Conservation (phyloP, 1,140 invertebrate genomes). For the Pogonomyrmex barbatus region DNA sequence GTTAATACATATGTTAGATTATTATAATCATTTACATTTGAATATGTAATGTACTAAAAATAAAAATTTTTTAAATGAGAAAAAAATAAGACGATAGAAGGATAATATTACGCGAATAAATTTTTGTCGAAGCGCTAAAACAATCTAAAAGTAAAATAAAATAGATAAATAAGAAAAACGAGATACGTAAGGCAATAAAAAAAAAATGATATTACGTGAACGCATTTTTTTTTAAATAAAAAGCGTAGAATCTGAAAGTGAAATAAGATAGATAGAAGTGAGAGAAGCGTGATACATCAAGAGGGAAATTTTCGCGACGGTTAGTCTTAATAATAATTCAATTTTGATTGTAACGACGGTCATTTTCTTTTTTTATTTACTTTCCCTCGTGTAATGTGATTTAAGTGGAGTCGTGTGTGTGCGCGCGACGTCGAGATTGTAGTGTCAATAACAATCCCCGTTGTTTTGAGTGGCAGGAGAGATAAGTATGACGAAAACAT, state of each 20-base stretch:
- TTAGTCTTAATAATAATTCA: not conserved
- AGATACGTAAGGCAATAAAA: not conserved
- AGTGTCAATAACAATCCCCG: slow-evolving; percentile 47
- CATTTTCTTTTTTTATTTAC: not conserved
- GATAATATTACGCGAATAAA: too few relatives aligned
- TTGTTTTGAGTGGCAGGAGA: slow-evolving; percentile 3
- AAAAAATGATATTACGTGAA: not conserved
- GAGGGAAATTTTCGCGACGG: not conserved
- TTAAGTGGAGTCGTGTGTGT: not conserved
- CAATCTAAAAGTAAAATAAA: not conserved
- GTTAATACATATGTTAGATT: too few relatives aligned
- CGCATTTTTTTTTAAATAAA: not conserved
- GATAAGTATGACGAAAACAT: slow-evolving; percentile 39
- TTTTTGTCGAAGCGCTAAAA: too few relatives aligned
- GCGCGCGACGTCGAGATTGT: slow-evolving; percentile 17
- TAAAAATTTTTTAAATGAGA: too few relatives aligned
- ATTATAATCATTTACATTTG: not conserved
- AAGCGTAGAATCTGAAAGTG: not conserved
- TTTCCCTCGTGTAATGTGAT: not conserved
- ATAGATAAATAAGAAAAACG: not conserved
- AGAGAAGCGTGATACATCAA: not conserved
- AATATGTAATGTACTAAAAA: too few relatives aligned
- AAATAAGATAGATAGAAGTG: not conserved
- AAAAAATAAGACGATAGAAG: too few relatives aligned
- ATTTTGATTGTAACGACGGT: not conserved